Base-by-base conservation (phyloP, 2,113 vertebrate species). In the Mandrillus leucophaeus region DNA sequence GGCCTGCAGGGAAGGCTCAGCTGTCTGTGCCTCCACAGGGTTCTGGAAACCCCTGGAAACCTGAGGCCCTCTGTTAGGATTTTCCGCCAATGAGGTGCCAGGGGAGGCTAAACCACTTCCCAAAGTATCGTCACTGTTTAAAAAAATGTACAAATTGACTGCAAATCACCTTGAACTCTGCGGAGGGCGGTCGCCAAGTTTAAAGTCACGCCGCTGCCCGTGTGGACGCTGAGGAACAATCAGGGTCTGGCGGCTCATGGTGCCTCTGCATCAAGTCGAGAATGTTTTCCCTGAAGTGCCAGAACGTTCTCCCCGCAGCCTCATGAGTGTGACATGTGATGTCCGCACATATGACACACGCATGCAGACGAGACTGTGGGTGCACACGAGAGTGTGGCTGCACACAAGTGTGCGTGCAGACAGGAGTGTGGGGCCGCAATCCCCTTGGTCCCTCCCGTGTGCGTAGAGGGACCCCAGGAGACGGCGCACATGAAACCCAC, bases 181-280 rank as follows among this genome's bases (percentile, higher is more conserved):
- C 18, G 20, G 23, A 85, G 59, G 23, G 79, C 55, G 1, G 48
- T 66, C 72, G 70, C 81, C 79, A 70, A 43, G 83, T 61, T 32
- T 30, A 64, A 92, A 83, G 64, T 43, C 32, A 23, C 1, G 9
- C 5, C 0, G 2, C 45, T 8, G 48, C 43, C 75, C 48, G 0
- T 10, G 0, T 0, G 43, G 64, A 61, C 0, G 4, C 70, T 35
- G 40, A 78, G 12, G 35, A 55, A n/a, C 17, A 59, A 38, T 27
- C 8, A 25, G 89, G n/a, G 70, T 0, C 85, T 9, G 84, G 85
- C 0, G 1, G 40, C 9, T 6, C 16, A 30, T 7, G 2, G 30
- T 0, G 14, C 50, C 27, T 0, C 5, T 5, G 8, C 0, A 7
- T 20, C 50, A 48, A 18, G 1, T 6, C 0, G 4, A 16, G 30